These are phyloP conservation scores for Yponomeuta sedellus DNA, from an alignment of 2,888 invertebrate species.

Conservation along the genomic window DNA sequence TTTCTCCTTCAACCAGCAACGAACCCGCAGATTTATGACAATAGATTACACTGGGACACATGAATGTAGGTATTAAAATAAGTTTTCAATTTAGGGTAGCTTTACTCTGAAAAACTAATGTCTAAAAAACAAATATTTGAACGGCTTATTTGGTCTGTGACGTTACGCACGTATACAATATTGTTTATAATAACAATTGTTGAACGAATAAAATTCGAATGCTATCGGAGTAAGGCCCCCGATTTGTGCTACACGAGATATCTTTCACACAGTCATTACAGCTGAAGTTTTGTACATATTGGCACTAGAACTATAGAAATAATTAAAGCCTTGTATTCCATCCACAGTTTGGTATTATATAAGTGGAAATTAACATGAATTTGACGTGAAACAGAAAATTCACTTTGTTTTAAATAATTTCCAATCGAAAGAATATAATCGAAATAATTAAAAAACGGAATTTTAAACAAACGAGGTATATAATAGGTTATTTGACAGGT, in stretches of 20 bases:
- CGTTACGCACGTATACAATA: too few species aligned
- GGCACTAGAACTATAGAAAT: not conserved
- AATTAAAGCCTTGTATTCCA: not conserved
- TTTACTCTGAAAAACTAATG: not conserved
- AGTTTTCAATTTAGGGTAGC: not conserved
- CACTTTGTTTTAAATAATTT: too few species aligned
- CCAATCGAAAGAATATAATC: too few species aligned
- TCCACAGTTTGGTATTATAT: not conserved
- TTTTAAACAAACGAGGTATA: too few species aligned
- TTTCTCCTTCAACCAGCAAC: slow-evolving; percentile 86
- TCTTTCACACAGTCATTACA: not conserved
- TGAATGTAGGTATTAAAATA: slow-evolving; percentile 19
- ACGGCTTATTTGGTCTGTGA: too few species aligned
- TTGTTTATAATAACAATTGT: too few species aligned
- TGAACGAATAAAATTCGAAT: too few species aligned
- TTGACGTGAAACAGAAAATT: too few species aligned
- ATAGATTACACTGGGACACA: slow-evolving; percentile 76
- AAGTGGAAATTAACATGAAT: not conserved
- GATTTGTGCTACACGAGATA: not conserved
- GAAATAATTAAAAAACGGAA: too few species aligned
- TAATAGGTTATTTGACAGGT: too few species aligned
- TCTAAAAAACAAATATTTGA: not conserved
- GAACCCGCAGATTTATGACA: slow-evolving; percentile 78
- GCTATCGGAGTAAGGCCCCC: too few species aligned
- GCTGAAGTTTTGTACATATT: not conserved